A percentile compares a stretch with the other conserved stretches of the same genome.
phyloP scores from a whole-genome alignment of 1,140 invertebrate genomes.

The Macrostomum lignano region DNA sequence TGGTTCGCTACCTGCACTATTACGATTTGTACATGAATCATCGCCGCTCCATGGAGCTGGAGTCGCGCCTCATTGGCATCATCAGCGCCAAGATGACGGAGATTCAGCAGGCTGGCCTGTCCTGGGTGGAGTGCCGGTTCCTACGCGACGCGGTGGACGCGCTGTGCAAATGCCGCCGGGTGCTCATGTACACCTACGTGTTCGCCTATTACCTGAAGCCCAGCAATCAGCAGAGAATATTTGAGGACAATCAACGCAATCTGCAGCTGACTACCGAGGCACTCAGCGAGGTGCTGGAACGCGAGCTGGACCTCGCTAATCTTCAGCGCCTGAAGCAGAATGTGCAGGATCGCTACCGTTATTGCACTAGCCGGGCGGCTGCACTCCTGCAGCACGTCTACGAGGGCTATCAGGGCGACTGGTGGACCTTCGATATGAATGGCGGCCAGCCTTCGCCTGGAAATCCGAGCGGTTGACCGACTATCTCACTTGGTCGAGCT shows the following conservation, averaged over 20 bases:
- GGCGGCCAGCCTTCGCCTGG: too few relatives aligned
- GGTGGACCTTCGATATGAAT: too few relatives aligned
- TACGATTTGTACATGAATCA: conserved; percentile 98
- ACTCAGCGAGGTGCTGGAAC: conserved; percentile 78
- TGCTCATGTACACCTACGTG: conserved; percentile 93
- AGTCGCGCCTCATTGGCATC: conserved; percentile 30
- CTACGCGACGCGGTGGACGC: conserved; percentile 88
- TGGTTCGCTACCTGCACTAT: conserved; percentile 81
- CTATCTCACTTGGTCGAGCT: too few relatives aligned
- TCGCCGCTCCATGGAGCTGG: conserved; percentile 90
- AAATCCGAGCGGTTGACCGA: too few relatives aligned
- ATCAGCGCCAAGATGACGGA: conserved; percentile 96
- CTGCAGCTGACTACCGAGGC: conserved; percentile 81
- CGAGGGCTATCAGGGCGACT: conserved; percentile 89
- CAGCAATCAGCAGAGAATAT: conserved; percentile 94
- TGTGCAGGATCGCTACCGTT: conserved; percentile 84
- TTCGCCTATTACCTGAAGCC: conserved; percentile 91
- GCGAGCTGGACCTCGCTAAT: conserved; percentile 88
- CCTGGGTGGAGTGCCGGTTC: conserved; percentile 96
- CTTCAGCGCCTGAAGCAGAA: conserved; percentile 90
- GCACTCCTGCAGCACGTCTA: conserved; percentile 78
- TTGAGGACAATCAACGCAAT: conserved; percentile 94
- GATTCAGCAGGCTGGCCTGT: conserved; percentile 98
- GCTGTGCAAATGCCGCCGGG: conserved; percentile 77
- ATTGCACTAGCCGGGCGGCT: conserved; percentile 75